Evolutionary conservation across 2,113 vertebrate genomes (phyloP), one percentile per base, ranked within the genome.

Genomic region (Halcyon senegalensis): DNA sequence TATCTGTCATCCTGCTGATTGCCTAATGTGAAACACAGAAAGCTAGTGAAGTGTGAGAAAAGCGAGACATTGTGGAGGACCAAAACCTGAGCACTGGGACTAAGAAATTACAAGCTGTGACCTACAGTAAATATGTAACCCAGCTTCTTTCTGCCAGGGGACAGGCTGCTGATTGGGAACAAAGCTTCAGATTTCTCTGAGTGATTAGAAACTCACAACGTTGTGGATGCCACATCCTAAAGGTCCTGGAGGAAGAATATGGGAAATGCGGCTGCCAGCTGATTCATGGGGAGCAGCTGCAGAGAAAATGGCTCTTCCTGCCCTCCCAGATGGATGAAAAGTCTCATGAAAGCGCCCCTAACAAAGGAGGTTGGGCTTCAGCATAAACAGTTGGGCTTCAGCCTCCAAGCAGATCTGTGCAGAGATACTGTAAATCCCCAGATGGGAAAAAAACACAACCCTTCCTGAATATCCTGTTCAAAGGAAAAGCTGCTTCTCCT

Each of bases 1-100:
- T 24, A 69, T 96, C 77, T 96, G 82, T 92, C 96, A 95, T 89
- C 37, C 64, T 97, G 59, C 41, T 86, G 60, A 97, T 93, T 95
- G 81, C 55, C 60, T 97, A 58, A 86, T 78, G 68, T 87, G 88
- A 81, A 89, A 96, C 60, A 75, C 28, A 93, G 70, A 74, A 95
- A 55, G 30, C 24, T 30, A 63, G 59, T 8, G 24, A 82, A 90
- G 69, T 84, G 35, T 83, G 69, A 89, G 87, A 96, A 96, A 95
- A 80, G 37, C 3, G 3, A 92, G 86, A 59, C 48, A 46, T 30
- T n/a, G 25, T 73, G 53, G 69, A 86, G 16, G 73, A 78, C 75
- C 30, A 55, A 59, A 82, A 67, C 19, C 63, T 75, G 77, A 92
- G 21, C 35, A 51, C 31, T 28, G 59, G 43, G 94, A 67, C 63